Base-by-base conservation (phyloP, 2,888 invertebrate species). In the Zaprionus bogoriensis region DNA sequence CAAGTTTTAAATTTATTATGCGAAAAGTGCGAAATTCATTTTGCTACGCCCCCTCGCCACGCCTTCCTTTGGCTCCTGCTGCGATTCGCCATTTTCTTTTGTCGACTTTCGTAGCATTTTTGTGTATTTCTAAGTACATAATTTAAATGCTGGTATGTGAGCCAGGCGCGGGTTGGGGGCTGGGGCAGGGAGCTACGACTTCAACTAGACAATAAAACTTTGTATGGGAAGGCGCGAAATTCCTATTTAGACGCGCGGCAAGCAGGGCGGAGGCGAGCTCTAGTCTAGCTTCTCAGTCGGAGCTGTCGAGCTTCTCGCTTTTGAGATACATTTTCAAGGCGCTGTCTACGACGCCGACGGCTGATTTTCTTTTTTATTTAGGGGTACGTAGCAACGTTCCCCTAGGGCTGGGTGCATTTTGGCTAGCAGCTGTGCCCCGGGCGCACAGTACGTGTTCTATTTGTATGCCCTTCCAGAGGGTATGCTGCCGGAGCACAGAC, bases 21-120 rank as follows among this genome's bases (percentile, higher is more conserved):
- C 89, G 89, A 89, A 89, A 89, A 89, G 89, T 89, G 89, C 89
- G 89, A 89, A 89, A 89, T 88, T 89, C 89, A 89, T 89, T 89
- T 89, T 86, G 82, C 87, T 76, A 79, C 69, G 63, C 47, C 55
- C 41, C 67, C 65, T 71, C 72, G 67, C 61, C 60, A 54, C 41
- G 19, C 62, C 19, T 41, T 41, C 14, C 50, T 58, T 47, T 23
- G 20, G 9, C 27, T 75, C 86, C 87, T 67, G 79, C 79, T 79
- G 86, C 65, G 79, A 23, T 60, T 60, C 81, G 77, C 80, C 77
- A 81, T 74, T 76, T 74, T 75, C 75, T 75, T 78, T 77, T 85
- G 82, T 84, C 78, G 77, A 81, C 72, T 84, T 81, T 81, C 45
- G 58, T 50, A 74, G 69, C 58, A 82, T 82, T 87, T 87, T 85